A percentile compares a stretch with the other conserved stretches of the same genome.
Evolutionary conservation across 2,888 invertebrate species (phyloP).

Genomic region (Pandemis heparana): DNA sequence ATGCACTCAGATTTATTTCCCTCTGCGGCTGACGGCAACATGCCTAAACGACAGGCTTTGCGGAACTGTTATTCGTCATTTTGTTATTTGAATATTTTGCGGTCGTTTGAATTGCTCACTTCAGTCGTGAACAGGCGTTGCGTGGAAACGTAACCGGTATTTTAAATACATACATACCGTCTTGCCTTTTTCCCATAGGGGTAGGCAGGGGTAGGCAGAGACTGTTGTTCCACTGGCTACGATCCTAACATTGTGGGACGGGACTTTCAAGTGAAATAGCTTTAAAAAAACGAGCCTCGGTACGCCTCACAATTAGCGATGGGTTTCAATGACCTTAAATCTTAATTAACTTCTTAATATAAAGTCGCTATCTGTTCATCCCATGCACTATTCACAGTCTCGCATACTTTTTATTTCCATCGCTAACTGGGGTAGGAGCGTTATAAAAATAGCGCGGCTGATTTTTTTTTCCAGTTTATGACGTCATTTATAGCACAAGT

Average conservation of each 20-base stretch:
- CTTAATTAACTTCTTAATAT: background rate
- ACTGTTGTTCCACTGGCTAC: no score
- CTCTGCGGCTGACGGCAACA: conserved; percentile 30
- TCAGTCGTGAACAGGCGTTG: background rate
- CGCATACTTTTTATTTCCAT: conserved; percentile 28
- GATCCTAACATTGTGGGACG: no score
- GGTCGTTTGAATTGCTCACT: background rate
- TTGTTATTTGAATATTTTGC: background rate
- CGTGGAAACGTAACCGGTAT: no score
- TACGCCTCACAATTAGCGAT: no score
- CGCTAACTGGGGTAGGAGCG: conserved; percentile 35
- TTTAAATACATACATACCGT: no score
- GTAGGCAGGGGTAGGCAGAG: no score
- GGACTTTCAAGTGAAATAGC: no score
- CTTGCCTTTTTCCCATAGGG: no score
- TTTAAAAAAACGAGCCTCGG: no score
- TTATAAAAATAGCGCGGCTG: conserved; percentile 32
- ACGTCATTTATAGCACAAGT: conserved; percentile 22
- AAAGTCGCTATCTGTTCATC: conserved; percentile 1
- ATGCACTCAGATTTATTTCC: conserved; percentile 43
- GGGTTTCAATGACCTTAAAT: no score
- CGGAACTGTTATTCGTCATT: background rate
- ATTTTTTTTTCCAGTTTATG: conserved; percentile 34
- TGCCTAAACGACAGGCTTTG: background rate
- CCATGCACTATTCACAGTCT: background rate